These are phyloP conservation scores for Andrena fulva DNA, from an alignment of 2,888 invertebrate genomes.

Conservation along the genomic window DNA sequence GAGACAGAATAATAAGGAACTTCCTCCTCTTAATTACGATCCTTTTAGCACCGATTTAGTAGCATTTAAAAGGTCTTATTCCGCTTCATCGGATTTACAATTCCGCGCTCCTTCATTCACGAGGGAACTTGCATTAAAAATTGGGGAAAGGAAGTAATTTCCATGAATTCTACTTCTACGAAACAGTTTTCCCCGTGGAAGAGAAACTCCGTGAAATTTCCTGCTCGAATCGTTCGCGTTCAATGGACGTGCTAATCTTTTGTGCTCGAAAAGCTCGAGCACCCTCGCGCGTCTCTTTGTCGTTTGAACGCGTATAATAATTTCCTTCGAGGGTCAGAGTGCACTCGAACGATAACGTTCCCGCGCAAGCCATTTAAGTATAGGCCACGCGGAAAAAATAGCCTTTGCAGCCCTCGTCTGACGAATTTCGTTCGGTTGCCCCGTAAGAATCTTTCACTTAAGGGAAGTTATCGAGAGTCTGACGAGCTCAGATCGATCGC, in stretches of 20 bases:
- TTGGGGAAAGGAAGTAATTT: too few relatives aligned
- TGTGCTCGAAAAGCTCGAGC: not conserved
- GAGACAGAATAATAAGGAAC: too few relatives aligned
- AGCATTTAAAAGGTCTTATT: too few relatives aligned
- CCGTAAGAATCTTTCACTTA: conserved; percentile 3
- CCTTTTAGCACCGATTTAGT: too few relatives aligned
- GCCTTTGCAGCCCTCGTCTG: not conserved
- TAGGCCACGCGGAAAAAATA: not conserved
- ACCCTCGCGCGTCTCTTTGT: not conserved
- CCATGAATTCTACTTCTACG: too few relatives aligned
- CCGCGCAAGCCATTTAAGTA: conserved; percentile 4
- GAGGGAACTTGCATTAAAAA: too few relatives aligned
- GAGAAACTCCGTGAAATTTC: not conserved
- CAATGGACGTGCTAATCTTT: conserved; percentile 8
- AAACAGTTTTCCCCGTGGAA: not conserved
- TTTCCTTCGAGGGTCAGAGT: not conserved
- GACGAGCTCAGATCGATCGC: conserved; percentile 11
- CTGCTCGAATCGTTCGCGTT: not conserved
- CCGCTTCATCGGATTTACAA: too few relatives aligned
- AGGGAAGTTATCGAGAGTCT: conserved; percentile 31
- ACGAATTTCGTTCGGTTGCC: conserved; percentile 15
- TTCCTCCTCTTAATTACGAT: too few relatives aligned
- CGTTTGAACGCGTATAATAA: conserved; percentile 3
- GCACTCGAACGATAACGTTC: conserved; percentile 5
- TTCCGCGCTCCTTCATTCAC: too few relatives aligned